Base-by-base conservation (phyloP, 1,140 invertebrate species). In the Mycetomoellerius zeteki region DNA sequence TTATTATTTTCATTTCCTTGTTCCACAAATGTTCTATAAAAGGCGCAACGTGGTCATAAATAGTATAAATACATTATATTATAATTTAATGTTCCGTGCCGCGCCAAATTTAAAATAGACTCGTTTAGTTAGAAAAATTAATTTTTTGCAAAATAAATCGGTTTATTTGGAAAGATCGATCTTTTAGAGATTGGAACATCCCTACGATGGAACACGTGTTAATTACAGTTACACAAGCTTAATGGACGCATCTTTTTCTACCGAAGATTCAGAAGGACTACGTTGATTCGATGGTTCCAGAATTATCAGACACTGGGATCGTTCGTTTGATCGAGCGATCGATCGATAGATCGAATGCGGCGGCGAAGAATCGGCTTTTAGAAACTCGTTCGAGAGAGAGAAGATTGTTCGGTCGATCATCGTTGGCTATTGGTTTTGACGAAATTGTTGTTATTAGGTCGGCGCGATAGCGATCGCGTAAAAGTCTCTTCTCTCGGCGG, bases 401-500 rank as follows among this genome's bases (percentile, higher is more conserved):
- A 21, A 73, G 86, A 89, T 89, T 77, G 73, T 60, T 72, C 67
- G 47, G 47, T 50, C 75, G 89, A 92, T 92, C 82, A 85, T 64
- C 86, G 65, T 58, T 54, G 47, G 80, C 71, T 91, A 91, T 92
- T 90, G 90, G 81, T 91, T 91, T 92, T 91, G 86, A 92, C 80
- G 73, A 91, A 92, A 92, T 92, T 92, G 88, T 92, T 92, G 76
- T 88, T 88, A 92, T 92, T 91, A 92, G 76, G 65, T 86, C 88
- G 87, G 16, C 72, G 65, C 81, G 90, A 92, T 92, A 90, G 52
- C 81, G 87, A 91, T 92, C 90, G 81, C 37, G 87, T 71, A 85
- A 88, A 88, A 84, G 84, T 84, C 73, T 69, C 77, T 33, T 24
- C 77, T 80, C 43, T 65, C 60, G 16, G 80, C 80, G 30, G 65